phyloP scores from a whole-genome alignment of 2,113 vertebrate genomes.

The Tetrao urogallus region DNA sequence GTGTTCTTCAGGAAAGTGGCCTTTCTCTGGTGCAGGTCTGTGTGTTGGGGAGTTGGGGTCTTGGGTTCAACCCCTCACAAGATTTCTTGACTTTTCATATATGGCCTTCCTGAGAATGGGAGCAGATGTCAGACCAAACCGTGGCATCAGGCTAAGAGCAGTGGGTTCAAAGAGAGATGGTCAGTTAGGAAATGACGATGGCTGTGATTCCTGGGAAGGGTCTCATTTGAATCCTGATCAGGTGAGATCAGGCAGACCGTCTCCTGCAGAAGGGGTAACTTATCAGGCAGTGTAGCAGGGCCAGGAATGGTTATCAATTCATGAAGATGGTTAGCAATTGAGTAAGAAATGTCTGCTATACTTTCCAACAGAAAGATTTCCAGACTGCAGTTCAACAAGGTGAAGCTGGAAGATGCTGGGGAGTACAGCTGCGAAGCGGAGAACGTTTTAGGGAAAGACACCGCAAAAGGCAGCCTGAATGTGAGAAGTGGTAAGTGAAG shows the following conservation, averaged over 20 bases:
- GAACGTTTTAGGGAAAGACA: constrained; percentile 91
- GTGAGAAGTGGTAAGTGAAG: constrained; percentile 94
- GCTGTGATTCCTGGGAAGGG: neutral
- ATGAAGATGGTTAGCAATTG: neutral
- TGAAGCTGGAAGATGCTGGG: constrained; percentile 93
- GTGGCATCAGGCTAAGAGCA: rapidly evolving
- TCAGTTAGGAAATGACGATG: neutral
- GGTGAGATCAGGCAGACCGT: neutral
- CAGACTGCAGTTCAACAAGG: constrained; percentile 93
- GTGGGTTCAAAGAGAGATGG: neutral
- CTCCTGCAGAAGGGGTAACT: neutral
- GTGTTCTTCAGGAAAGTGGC: neutral
- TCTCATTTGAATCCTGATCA: neutral
- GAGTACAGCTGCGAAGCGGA: constrained; percentile 97
- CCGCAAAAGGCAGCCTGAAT: constrained; percentile 88
- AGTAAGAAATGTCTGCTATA: constrained; percentile 70
- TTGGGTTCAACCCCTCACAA: neutral
- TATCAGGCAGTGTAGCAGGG: neutral
- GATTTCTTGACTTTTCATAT: neutral
- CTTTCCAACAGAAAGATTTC: constrained; percentile 92
- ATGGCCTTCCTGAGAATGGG: neutral
- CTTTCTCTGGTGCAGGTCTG: neutral
- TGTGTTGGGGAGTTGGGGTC: neutral
- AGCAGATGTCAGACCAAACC: neutral
- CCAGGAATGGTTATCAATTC: constrained; percentile 18